Base-by-base conservation (phyloP, 2,888 invertebrate genomes). In the Sphecodes monilicornis region DNA sequence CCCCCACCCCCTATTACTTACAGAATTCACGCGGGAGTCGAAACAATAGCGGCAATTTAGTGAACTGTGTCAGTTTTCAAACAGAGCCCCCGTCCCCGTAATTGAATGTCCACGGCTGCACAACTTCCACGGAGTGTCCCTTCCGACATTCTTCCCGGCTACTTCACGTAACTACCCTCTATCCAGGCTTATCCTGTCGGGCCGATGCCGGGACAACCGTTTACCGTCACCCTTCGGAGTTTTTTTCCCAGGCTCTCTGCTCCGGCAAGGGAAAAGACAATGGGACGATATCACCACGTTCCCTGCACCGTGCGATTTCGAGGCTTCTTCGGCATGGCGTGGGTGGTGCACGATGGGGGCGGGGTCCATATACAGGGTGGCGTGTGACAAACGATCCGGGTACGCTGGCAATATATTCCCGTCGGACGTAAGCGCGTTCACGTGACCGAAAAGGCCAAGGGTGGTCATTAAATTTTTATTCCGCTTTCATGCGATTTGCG, bases 391-490 rank as follows among this genome's bases (percentile, higher is more conserved):
- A 89, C 84, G 90, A 82, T 78, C 78, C 69, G 26, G 64, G 64
- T 64, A 77, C 60, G 64, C 50, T 36, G 41, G 76, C 43, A 77
- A 89, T 83, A 87, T 88, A 88, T 88, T 32, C 87, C 78, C 76
- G 87, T 87, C 88, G 54, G 77, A 43, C 85, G 88, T 87, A 88
- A 88, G 82, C 87, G 82, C 76, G 78, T 84, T 87, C 76, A 86
- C 86, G 75, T 80, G 78, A 80, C 75, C 86, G 82, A 84, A 80
- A 89, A 89, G 75, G 82, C 76, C 86, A 76, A 68, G 80, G 84
- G 71, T 54, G 86, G 82, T 90, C 88, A 88, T 90, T 90, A 89
- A 89, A 89, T 90, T 90, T 89, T 90, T 86, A 90, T 90, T 88
- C 78, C 70, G 81, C 82, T 90, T 90, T 90, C 88, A 78, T 86